Evolutionary conservation across 2,113 vertebrate species (phyloP).

Genomic region (Ivindomyrus marchei): DNA sequence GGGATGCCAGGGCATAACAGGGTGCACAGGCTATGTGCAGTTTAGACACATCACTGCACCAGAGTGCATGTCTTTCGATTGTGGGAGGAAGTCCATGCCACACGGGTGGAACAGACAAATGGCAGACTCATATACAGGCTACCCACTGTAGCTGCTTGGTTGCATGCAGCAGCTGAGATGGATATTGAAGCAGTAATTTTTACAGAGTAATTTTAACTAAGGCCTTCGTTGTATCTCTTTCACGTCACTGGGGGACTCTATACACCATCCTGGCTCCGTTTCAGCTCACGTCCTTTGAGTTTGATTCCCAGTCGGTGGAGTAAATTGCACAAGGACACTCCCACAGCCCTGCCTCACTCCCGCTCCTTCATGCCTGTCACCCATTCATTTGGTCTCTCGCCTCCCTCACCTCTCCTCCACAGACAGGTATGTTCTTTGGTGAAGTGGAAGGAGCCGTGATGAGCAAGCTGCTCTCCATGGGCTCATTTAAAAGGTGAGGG

Average conservation of each 20-base stretch:
- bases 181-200: too few species aligned
- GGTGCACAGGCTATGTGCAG: not conserved
- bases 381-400: slow-evolving; percentile 5
- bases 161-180: not conserved
- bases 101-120: not conserved
- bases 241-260: not conserved
- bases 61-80: not conserved
- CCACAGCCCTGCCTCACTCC: slow-evolving; percentile 17
- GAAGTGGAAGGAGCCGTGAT: slow-evolving; percentile 94
- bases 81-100: not conserved
- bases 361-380: slow-evolving; percentile 2
- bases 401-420: slow-evolving; percentile 15
- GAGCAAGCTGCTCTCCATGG: slow-evolving; percentile 93
- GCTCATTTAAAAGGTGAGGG: slow-evolving; percentile 93
- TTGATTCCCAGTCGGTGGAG: not conserved
- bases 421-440: slow-evolving; percentile 96
- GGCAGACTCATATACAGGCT: not conserved
- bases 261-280: not conserved
- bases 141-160: not conserved
- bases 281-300: not conserved
- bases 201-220: too few species aligned
- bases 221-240: not conserved
- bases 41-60: not conserved
- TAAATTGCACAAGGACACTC: not conserved
- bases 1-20: not conserved